These are phyloP conservation scores for Pandemis corylana DNA, from an alignment of 2,888 invertebrate species.

Conservation along the genomic window DNA sequence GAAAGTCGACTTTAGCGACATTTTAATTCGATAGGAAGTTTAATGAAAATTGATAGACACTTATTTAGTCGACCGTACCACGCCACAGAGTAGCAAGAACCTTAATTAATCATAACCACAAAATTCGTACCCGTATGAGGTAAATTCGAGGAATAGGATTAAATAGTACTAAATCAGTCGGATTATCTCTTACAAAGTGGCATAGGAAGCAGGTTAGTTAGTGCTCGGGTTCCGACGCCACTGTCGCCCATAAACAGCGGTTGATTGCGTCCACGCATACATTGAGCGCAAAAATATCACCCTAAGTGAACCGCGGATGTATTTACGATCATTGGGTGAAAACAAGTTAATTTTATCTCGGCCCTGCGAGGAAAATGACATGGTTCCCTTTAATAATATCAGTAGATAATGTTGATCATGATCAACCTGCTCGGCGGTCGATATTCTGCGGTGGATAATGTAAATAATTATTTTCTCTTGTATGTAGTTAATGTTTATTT, in stretches of 20 bases:
- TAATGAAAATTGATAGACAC: no score
- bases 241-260: slow-evolving; percentile 52
- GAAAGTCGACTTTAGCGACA: no score
- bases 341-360: slow-evolving; percentile 43
- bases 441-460: not conserved
- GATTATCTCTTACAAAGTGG: slow-evolving; percentile 36
- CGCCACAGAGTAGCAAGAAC: not conserved
- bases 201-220: slow-evolving; percentile 55
- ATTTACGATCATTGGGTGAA: slow-evolving; percentile 46
- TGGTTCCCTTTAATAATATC: slow-evolving; percentile 19
- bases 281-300: slow-evolving; percentile 57
- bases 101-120: not conserved
- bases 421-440: slow-evolving; percentile 15
- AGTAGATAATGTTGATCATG: slow-evolving; percentile 11
- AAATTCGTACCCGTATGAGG: not conserved
- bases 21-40: no score
- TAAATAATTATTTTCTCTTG: slow-evolving; percentile 4
- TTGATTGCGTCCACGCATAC: slow-evolving; percentile 54
- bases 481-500: slow-evolving; percentile 1
- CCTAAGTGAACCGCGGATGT: slow-evolving; percentile 46
- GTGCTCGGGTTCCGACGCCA: slow-evolving; percentile 50
- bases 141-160: slow-evolving; percentile 17
- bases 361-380: slow-evolving; percentile 16
- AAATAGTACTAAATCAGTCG: slow-evolving; percentile 13
- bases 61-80: no score